Evolutionary conservation across 2,888 invertebrate genomes (phyloP).

Genomic region (Dinocampus coccinellae): DNA sequence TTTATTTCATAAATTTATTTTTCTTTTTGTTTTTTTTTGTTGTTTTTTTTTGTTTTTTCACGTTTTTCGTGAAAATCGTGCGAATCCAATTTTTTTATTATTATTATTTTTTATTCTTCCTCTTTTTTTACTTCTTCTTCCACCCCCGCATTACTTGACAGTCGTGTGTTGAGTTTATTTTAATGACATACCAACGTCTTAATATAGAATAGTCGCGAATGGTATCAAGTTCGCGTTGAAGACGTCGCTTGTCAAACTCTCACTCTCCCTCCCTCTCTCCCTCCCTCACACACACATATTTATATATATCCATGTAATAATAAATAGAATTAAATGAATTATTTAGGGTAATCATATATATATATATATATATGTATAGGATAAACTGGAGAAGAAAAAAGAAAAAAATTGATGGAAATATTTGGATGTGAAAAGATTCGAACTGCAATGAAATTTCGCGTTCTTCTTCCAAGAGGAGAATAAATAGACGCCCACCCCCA

Average conservation of each 20-base stretch:
- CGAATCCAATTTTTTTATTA: too few species aligned
- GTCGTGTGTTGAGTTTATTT: constrained; percentile 58
- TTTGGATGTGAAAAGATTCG: constrained; percentile 49
- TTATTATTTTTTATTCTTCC: constrained; percentile 19
- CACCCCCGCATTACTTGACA: constrained; percentile 26
- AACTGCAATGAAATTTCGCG: constrained; percentile 38
- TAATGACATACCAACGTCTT: constrained; percentile 63
- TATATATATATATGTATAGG: too few species aligned
- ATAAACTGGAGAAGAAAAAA: too few species aligned
- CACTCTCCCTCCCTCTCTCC: too few species aligned
- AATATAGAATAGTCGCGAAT: constrained; percentile 61
- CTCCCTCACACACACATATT: constrained; percentile 26
- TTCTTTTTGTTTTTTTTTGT: too few species aligned
- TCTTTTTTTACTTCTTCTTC: background rate
- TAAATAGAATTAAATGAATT: background rate
- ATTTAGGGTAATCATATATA: too few species aligned
- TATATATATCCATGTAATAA: constrained; percentile 24
- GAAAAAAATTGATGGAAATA: too few species aligned
- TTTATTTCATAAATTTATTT: too few species aligned
- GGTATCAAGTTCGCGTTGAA: constrained; percentile 59
- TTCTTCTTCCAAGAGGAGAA: constrained; percentile 55
- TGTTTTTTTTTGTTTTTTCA: too few species aligned
- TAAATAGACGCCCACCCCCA: constrained; percentile 58
- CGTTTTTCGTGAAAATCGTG: too few species aligned
- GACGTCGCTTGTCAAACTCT: constrained; percentile 50